phyloP scores from a whole-genome alignment of 2,888 invertebrate genomes.

The Drosophila antonietae region DNA sequence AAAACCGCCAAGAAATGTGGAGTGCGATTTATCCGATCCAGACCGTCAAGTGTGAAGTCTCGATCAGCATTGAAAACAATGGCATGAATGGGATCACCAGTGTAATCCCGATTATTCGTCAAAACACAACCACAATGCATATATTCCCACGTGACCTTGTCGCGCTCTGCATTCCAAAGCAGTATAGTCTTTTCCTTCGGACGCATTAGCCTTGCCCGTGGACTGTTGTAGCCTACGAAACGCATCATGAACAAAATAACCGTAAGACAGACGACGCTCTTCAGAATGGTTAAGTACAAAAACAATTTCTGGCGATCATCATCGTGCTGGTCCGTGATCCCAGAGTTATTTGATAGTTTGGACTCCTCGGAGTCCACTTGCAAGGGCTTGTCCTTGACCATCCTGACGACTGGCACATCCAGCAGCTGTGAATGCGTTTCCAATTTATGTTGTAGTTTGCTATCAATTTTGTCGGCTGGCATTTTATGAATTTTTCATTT shows the following conservation, averaged over 20 bases:
- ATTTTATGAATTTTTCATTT: conserved; percentile 10
- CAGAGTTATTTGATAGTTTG: background rate
- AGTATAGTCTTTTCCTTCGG: background rate
- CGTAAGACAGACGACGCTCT: conserved; percentile 6
- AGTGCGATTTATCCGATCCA: background rate
- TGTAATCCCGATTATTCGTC: conserved; percentile 10
- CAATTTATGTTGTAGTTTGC: background rate
- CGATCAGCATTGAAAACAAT: conserved; percentile 20
- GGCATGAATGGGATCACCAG: background rate
- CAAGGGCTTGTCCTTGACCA: background rate
- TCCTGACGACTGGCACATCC: background rate
- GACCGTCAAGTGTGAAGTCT: background rate
- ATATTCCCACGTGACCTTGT: background rate
- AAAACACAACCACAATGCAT: conserved; percentile 18
- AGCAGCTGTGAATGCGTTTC: background rate
- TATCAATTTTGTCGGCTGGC: conserved; percentile 20
- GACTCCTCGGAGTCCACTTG: too few relatives aligned
- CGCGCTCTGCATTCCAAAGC: background rate
- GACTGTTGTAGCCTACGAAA: background rate
- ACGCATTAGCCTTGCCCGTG: background rate
- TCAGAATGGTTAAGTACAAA: conserved; percentile 2
- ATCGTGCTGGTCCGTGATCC: background rate
- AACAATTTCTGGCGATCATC: background rate
- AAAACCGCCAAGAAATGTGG: conserved; percentile 18
- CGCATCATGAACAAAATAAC: conserved; percentile 6